Percentiles rank a stretch among this genome's conserved stretches.
These are phyloP conservation scores for Tachina lurida DNA, from an alignment of 2,888 invertebrate species.

Conservation along the genomic window DNA sequence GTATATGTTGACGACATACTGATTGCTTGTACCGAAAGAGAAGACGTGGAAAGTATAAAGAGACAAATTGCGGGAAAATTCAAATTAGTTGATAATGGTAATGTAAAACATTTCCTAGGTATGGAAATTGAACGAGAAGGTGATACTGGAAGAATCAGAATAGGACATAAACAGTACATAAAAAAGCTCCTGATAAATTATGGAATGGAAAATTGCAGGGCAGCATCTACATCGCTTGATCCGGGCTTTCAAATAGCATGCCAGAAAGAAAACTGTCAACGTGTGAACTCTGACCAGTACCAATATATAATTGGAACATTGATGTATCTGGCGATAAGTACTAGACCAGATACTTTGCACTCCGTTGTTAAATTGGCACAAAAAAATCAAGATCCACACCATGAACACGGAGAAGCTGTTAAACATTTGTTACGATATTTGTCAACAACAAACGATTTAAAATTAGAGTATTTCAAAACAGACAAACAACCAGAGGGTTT, in stretches of 20 bases:
- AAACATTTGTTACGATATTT: conserved; percentile 31
- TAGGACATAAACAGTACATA: not conserved
- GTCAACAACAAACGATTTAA: not conserved
- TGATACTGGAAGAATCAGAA: not conserved
- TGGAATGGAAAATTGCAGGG: not conserved
- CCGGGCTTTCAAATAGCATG: not conserved
- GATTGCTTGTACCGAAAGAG: no score
- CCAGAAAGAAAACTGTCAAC: not conserved
- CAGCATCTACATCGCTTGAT: not conserved
- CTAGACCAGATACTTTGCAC: not conserved
- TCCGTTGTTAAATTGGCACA: conserved; percentile 5
- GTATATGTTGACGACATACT: not conserved
- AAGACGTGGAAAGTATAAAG: not conserved
- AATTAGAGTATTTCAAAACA: not conserved
- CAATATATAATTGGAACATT: not conserved
- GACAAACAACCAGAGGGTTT: not conserved
- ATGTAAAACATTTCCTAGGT: conserved; percentile 6
- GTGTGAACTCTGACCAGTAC: not conserved
- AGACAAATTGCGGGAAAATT: not conserved
- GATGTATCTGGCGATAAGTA: not conserved
- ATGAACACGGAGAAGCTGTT: conserved; percentile 8
- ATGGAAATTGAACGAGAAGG: conserved; percentile 15
- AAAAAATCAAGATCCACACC: conserved; percentile 23
- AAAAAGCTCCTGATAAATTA: not conserved
- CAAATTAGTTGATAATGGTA: not conserved